Evolutionary conservation across 1,140 invertebrate genomes (phyloP), one percentile per base, ranked within the genome.

Genomic region (Cydia splendana): DNA sequence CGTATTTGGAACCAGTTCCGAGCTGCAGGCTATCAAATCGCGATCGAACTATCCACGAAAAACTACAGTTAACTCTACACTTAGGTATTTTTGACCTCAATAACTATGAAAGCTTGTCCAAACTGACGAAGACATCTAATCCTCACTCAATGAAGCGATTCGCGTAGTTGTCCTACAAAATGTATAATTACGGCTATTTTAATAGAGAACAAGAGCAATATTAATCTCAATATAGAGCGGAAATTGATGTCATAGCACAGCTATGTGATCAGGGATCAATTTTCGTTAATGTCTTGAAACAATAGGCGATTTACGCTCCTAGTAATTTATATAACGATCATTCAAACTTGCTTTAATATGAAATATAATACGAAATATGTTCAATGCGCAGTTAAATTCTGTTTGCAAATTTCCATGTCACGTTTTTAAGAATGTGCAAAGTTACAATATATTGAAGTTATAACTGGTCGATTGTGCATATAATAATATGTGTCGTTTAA

Each of bases 11-110:
- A 76, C 77, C 38, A 76, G 78, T 79, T 77, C 13, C 20, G 48
- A 73, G 45, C 53, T 20, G 77, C 73, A 71, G 71, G 77, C 75
- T 74, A 83, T 81, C 80, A 81, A 76, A 83, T 67, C 76, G 69
- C 67, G 76, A 82, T 76, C 82, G 77, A 85, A 85, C 67, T 80
- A 82, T 84, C 62, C 71, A 69, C 30, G 74, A 65, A 78, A 86
- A 82, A 84, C 71, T 84, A 89, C 88, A 87, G 88, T 88, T 89
- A 89, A 75, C 76, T 75, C 74, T 82, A 84, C 81, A 81, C 82
- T 81, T 85, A 82, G 67, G 67, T 71, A 71, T 71, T 84, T 83
- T 81, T 78, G 84, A 86, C 85, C 84, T 71, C 78, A 84, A 86
- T 88, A 80, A 82, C 79, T 42, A 38, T 71, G 67, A 38, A 34